Percentiles rank a stretch among this genome's conserved stretches.
These are phyloP conservation scores for Pollimyrus isidori DNA, from an alignment of 2,113 vertebrate genomes.

Conservation along the genomic window DNA sequence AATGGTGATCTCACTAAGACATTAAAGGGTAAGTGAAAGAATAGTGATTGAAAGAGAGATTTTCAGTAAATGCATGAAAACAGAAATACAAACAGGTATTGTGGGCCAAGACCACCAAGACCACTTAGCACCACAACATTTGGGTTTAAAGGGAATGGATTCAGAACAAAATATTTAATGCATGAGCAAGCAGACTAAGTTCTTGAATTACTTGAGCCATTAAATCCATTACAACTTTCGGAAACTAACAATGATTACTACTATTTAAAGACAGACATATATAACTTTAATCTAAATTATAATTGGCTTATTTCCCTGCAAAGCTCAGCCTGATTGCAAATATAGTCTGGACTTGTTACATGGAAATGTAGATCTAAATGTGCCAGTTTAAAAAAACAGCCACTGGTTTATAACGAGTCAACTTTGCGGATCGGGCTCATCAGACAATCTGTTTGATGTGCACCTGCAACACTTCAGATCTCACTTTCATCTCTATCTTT, in stretches of 20 bases:
- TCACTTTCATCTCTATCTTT: conserved; percentile 15
- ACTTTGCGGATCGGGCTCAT: background rate
- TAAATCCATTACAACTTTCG: background rate
- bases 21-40: background rate
- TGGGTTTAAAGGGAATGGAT: background rate
- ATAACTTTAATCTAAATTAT: background rate
- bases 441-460: conserved; percentile 7
- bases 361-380: background rate
- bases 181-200: background rate
- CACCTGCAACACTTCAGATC: background rate
- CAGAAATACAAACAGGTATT: background rate
- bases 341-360: background rate
- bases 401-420: background rate
- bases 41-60: background rate
- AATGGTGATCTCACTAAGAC: background rate
- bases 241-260: background rate
- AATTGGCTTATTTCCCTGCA: background rate
- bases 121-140: background rate
- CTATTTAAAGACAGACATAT: background rate
- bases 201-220: background rate
- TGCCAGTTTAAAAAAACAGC: background rate
- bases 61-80: background rate
- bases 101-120: background rate
- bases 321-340: conserved; percentile 6
- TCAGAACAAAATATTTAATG: background rate